Evolutionary conservation across 2,888 invertebrate species (phyloP), one percentile per base, ranked within the genome.

Genomic region (Ophion slaviceki): DNA sequence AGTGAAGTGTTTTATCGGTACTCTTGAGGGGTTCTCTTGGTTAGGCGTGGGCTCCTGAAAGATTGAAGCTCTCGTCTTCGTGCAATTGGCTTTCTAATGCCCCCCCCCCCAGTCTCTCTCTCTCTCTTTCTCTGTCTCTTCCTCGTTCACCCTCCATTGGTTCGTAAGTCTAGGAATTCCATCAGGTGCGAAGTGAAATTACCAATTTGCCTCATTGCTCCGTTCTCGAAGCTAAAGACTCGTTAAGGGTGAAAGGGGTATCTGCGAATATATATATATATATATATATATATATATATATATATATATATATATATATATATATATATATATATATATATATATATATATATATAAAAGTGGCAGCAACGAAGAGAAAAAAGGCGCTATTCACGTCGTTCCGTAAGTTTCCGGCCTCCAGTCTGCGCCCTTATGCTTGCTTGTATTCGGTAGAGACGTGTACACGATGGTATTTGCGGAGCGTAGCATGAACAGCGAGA

Each of bases 151-250:
- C 14, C 14, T 14, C 47, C 47, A 82, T 78, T 53, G 72, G 66
- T 82, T 75, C 45, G 57, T 24, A 53, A 70, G 78, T 36, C 36
- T 75, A 67, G 61, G 45, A 79, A 80, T 85, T 85, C 67, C 80
- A 85, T 81, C 74, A 81, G 71, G 74, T 72, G 62, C 62, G 62
- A 82, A 79, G 85, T 76, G 68, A 82, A 85, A 85, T 87, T 81
- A 81, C 72, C 78, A 87, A 85, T 85, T 85, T 79, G 83, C 79
- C 66, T 77, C 72, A 78, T 78, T 72, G 72, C 32, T 24, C 61
- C 66, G 78, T 72, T 74, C 78, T 47, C 36, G 77, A 78, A 83
- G 17, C 47, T 79, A 36, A 78, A 67, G 66, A 47, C 70, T 66
- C 57, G 45, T 20, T 36, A 53, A 28, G 32, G 47, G 61, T 47